Conservation (phyloP, 2,888 invertebrate genomes). For the Parapristionchus giblindavisi region DNA sequence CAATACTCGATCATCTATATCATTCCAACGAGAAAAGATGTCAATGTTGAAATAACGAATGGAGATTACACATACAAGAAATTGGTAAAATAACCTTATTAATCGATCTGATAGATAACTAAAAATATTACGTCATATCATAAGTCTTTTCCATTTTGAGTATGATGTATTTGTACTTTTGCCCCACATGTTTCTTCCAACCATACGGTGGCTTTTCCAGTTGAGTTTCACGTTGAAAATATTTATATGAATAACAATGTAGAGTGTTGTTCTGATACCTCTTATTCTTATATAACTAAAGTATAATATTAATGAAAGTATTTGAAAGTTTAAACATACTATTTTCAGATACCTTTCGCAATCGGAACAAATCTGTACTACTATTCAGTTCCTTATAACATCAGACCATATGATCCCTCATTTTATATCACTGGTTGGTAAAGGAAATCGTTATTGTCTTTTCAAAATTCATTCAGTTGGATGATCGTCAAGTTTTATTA, state of each 20-base stretch:
- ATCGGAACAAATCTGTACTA: slow-evolving; percentile 14
- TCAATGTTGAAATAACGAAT: slow-evolving; percentile 8
- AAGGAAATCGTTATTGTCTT: background rate
- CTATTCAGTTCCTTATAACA: slow-evolving; percentile 4
- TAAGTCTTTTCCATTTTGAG: no score
- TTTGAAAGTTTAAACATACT: background rate
- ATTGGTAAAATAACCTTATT: background rate
- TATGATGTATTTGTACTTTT: no score
- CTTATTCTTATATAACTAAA: background rate
- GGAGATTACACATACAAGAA: background rate
- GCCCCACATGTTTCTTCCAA: background rate
- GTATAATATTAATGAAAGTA: background rate
- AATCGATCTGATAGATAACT: background rate
- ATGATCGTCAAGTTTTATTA: background rate
- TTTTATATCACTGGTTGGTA: slow-evolving; percentile 28
- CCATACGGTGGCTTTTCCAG: background rate
- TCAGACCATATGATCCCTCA: background rate
- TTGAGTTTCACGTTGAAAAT: no score
- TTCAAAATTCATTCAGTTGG: background rate
- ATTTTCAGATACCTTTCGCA: slow-evolving; percentile 13
- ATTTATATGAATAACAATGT: background rate
- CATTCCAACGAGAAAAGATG: slow-evolving; percentile 27
- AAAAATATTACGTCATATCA: no score
- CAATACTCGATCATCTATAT: slow-evolving; percentile 25
- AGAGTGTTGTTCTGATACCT: no score